These are phyloP conservation scores for Phortica magna DNA, from an alignment of 2,888 invertebrate genomes.

Conservation along the genomic window DNA sequence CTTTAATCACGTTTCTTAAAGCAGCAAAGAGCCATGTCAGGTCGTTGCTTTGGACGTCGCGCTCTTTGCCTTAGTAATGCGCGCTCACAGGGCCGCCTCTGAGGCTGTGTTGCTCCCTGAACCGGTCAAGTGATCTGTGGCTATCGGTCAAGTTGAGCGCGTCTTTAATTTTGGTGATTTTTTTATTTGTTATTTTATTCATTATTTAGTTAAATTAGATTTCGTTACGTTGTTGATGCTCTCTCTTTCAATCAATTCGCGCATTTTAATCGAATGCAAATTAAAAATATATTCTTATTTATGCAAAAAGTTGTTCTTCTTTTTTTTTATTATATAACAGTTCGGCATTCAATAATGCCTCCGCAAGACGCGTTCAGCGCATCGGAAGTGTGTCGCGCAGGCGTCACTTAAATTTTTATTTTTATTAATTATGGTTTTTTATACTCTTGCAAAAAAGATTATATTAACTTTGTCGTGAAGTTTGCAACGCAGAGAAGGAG, in stretches of 20 bases:
- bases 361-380: neutral
- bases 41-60: neutral
- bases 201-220: neutral
- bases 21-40: constrained; percentile 34
- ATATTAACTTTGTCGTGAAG: too few relatives aligned
- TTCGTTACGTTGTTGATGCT: neutral
- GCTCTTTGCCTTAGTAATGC: constrained; percentile 43
- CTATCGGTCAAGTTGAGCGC: constrained; percentile 66
- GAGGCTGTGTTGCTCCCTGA: neutral
- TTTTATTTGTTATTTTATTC: constrained; percentile 5
- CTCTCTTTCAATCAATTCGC: neutral
- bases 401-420: too few relatives aligned
- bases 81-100: constrained; percentile 10
- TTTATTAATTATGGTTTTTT: constrained; percentile 18
- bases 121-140: constrained; percentile 20
- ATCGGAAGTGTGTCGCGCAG: too few relatives aligned
- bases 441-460: too few relatives aligned
- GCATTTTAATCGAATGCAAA: neutral
- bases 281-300: neutral
- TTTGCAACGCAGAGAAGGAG: too few relatives aligned
- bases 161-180: constrained; percentile 45
- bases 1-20: constrained; percentile 1
- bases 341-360: neutral
- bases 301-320: neutral
- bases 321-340: constrained; percentile 8